Base-by-base conservation (phyloP, 1,140 invertebrate genomes). In the Colletes gigas region DNA sequence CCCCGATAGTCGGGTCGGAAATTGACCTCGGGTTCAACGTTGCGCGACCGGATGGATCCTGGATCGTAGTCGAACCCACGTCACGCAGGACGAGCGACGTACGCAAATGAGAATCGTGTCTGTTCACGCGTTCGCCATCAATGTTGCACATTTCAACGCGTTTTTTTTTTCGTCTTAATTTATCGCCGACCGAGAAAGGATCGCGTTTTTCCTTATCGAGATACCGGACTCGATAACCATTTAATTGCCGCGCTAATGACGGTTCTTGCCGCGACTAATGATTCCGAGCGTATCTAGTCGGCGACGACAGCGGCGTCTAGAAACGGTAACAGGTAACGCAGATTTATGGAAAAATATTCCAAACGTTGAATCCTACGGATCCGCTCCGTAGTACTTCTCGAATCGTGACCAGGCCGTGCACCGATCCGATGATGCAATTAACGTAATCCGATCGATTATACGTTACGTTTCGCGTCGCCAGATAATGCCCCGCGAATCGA, bases 211-310 rank as follows among this genome's bases (percentile, higher is more conserved):
- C 81, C 10, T 54, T 54, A 12, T 83, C 66, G 69, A 70, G 80
- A 83, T 76, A 85, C 78, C 55, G 62, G 8, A 15, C 74, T 83
- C 89, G 89, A 90, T 88, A 89, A 83, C 84, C 86, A 84, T 89
- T 81, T 88, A 88, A 88, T 84, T 47, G 60, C 78, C 44, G 83
- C 83, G 81, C 84, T 90, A 89, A 90, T 89, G 88, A 88, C 83
- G 86, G 79, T 78, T 89, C 85, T 89, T 81, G 50, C 83, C 78
- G 83, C 47, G 75, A 80, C 76, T 87, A 89, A 90, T 87, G 88
- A 90, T 71, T 81, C 78, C 59, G 81, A 83, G 84, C 82, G 88
- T 62, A 73, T 30, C 30, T 80, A 19, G 73, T 12, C 72, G 82
- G 66, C 86, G 88, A 78, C 82, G 84, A 89, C 77, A 81, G 69